Base-by-base conservation (phyloP, 2,797 vertebrate genomes). In the Chaenodraco wilsoni region DNA sequence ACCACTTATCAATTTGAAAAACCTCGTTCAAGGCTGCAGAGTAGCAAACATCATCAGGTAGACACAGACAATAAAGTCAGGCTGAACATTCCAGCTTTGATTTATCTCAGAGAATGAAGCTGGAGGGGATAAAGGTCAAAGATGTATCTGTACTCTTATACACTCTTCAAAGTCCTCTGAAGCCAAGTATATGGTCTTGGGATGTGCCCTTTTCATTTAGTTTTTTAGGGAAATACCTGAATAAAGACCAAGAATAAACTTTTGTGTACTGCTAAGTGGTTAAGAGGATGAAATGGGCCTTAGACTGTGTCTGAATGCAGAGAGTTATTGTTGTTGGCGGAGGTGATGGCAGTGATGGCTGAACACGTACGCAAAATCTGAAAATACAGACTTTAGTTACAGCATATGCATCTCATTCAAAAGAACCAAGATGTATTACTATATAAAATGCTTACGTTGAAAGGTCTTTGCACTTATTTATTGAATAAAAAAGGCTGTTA, bases 61-160 rank as follows among this genome's bases (percentile, higher is more conserved):
- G 62, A 76, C 65, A 69, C 8, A 37, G 74, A 79, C 62, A 77
- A 62, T 65, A 79, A 83, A 76, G 69, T 65, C 72, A 52, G 45
- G 43, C 52, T 74, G 52, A 78, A 82, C 85, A 91, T 89, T 90
- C 82, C 84, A 83, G 65, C 41, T 75, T 52, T 86, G 85, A 91
- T 89, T 89, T 86, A 87, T 83, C 64, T 64, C 27, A 10, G 31
- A 76, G 65, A 72, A 72, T 17, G 55, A 85, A 37, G 66, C 69
- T 52, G 60, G 61, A 66, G 55, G 78, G 59, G 51, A 33, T 33
- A 27, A 8, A 46, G 13, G 21, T 11, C 31, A 49, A 57, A 54
- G 66, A 74, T 72, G 82, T 79, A 84, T 72, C 77, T 61, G 78
- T 72, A 31, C 50, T 78, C 13, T 59, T 56, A 57, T 66, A 40